phyloP scores from a whole-genome alignment of 2,113 vertebrate species.

The Gulo gulo region DNA sequence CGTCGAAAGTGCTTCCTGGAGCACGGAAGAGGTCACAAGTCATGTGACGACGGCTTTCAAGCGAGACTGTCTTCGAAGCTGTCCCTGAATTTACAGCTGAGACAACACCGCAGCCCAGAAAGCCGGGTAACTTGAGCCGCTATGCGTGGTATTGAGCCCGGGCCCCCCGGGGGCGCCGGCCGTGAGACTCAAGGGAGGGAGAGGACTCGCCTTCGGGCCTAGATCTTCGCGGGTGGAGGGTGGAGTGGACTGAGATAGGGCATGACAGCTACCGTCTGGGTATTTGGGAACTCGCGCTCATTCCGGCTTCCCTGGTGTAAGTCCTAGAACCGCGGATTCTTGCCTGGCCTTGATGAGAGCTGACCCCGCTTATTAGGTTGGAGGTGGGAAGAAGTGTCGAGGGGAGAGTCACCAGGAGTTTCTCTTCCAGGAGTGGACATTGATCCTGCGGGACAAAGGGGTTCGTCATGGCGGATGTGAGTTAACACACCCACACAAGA shows the following conservation, averaged over 20 bases:
- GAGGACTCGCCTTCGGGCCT: background rate
- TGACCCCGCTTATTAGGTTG: background rate
- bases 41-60: conserved; percentile 43
- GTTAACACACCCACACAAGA: background rate
- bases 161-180: background rate
- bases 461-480: conserved; percentile 77
- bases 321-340: background rate
- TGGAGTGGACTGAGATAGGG: background rate
- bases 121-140: background rate
- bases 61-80: background rate
- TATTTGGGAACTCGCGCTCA: background rate
- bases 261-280: background rate
- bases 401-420: conserved; percentile 47
- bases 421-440: conserved; percentile 66
- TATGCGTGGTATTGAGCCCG: background rate
- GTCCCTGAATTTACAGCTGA: background rate
- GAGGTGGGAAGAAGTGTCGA: background rate
- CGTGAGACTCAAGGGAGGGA: background rate
- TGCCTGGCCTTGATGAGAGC: background rate
- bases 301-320: no score
- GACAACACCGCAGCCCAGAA: background rate
- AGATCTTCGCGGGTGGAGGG: background rate
- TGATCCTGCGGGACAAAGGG: conserved; percentile 47
- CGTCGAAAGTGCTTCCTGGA: conserved; percentile 21
- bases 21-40: background rate